A percentile compares a stretch with the other conserved stretches of the same genome.
Evolutionary conservation across 2,113 vertebrate genomes (phyloP).

Genomic region (Aix galericulata): DNA sequence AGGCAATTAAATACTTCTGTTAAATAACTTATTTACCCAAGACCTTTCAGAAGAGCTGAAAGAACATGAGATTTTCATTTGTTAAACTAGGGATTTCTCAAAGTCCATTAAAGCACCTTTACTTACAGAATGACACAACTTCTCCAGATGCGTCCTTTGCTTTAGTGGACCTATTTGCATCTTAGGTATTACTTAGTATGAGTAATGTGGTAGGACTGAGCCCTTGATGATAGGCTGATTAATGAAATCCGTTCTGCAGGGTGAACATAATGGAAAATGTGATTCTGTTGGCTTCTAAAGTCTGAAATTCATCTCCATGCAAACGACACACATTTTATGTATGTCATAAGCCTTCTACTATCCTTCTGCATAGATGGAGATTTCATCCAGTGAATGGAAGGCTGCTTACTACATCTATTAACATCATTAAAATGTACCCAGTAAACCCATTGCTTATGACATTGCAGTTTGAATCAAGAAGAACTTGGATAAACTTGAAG

Average conservation of each 20-base stretch:
- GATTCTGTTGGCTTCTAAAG: slow-evolving; percentile 63
- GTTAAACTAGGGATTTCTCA: not conserved
- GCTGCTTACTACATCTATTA: slow-evolving; percentile 53
- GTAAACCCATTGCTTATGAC: slow-evolving; percentile 19
- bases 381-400: slow-evolving; percentile 47
- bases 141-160: slow-evolving; percentile 60
- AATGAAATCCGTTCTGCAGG: slow-evolving; percentile 70
- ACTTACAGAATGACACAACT: not conserved
- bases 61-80: slow-evolving; percentile 11
- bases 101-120: slow-evolving; percentile 50
- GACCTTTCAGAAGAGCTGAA: slow-evolving; percentile 20
- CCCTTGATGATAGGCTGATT: slow-evolving; percentile 66
- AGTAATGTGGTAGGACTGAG: slow-evolving; percentile 62
- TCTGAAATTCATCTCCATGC: slow-evolving; percentile 68
- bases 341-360: slow-evolving; percentile 41
- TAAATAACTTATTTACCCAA: slow-evolving; percentile 14
- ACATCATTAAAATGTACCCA: not conserved
- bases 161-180: slow-evolving; percentile 63
- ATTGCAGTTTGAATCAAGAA: slow-evolving; percentile 23
- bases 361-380: slow-evolving; percentile 17
- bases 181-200: slow-evolving; percentile 58
- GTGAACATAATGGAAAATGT: slow-evolving; percentile 71
- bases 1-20: not conserved
- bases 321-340: slow-evolving; percentile 55
- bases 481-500: not conserved